Evolutionary conservation across 2,113 vertebrate genomes (phyloP).

Genomic region (Nipponia nippon): DNA sequence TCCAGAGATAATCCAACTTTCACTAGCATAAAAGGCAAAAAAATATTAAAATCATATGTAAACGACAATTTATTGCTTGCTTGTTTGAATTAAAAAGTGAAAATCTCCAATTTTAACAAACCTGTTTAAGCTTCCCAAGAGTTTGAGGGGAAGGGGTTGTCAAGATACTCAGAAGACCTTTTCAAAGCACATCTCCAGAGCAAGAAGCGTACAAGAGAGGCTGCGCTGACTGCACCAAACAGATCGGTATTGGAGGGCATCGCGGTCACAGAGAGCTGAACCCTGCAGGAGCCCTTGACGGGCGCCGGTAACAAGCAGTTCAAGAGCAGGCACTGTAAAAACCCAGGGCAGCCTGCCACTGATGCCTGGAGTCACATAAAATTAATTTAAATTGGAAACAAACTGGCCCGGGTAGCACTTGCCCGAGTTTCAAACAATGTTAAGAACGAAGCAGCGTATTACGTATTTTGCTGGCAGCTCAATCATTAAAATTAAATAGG

Average conservation of each 20-base stretch:
- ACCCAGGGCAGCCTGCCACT: conserved; percentile 22
- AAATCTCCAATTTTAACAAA: not conserved
- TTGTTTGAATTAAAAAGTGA: not conserved
- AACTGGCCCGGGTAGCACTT: conserved; percentile 10
- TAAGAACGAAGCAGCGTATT: not conserved
- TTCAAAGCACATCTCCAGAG: not conserved
- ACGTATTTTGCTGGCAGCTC: not conserved
- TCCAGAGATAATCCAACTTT: not conserved
- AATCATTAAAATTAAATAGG: conserved; percentile 48
- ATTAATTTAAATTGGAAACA: conserved; percentile 63
- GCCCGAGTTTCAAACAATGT: not conserved
- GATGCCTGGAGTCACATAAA: conserved; percentile 56
- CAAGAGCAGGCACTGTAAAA: conserved; percentile 25
- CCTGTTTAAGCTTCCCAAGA: not conserved
- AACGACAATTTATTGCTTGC: not conserved
- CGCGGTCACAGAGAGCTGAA: not conserved
- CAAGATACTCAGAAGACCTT: not conserved
- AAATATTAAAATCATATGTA: not conserved
- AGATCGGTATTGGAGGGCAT: not conserved
- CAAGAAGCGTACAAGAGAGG: rapidly evolving
- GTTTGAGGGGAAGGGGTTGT: not conserved
- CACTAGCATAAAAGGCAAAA: not conserved
- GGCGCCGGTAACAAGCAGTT: not conserved
- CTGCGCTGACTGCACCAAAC: not conserved
- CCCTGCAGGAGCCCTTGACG: not conserved